Evolutionary conservation across 2,113 vertebrate species (phyloP).

Genomic region (Austrofundulus limnaeus): DNA sequence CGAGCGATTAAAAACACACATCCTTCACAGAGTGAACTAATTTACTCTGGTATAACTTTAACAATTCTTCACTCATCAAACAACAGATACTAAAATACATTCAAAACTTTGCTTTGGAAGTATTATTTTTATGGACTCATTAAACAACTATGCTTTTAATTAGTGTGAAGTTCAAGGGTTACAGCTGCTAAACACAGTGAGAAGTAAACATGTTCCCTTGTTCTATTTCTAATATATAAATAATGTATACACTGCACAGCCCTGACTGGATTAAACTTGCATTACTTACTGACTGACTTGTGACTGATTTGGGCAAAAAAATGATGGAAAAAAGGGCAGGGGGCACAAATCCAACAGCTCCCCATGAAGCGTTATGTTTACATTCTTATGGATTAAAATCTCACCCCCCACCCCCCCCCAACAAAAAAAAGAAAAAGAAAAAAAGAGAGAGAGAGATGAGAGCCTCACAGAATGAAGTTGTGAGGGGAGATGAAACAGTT

Average conservation of each 20-base stretch:
- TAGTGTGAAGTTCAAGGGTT: background rate
- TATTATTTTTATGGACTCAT: no score
- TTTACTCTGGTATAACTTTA: background rate
- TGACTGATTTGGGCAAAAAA: conserved; percentile 23
- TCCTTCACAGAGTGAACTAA: background rate
- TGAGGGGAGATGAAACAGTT: conserved; percentile 37
- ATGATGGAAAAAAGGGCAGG: conserved; percentile 42
- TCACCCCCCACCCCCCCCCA: no score
- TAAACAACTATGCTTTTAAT: background rate
- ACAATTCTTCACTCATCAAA: background rate
- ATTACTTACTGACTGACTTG: no score
- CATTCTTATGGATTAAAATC: conserved; percentile 73
- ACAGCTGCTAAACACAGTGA: background rate
- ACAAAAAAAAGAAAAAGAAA: no score
- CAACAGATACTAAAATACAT: no score
- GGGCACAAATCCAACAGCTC: conserved; percentile 63
- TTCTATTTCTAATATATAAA: conserved; percentile 35
- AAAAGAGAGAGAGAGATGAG: conserved; percentile 57
- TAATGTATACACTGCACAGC: conserved; percentile 17
- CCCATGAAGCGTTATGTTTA: conserved; percentile 67
- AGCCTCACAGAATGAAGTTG: conserved; percentile 45
- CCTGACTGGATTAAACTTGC: conserved; percentile 12
- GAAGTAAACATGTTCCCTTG: conserved; percentile 26
- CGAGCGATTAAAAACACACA: background rate
- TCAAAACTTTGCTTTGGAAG: no score